phyloP scores from a whole-genome alignment of 2,888 invertebrate species.

The Macaria notata region DNA sequence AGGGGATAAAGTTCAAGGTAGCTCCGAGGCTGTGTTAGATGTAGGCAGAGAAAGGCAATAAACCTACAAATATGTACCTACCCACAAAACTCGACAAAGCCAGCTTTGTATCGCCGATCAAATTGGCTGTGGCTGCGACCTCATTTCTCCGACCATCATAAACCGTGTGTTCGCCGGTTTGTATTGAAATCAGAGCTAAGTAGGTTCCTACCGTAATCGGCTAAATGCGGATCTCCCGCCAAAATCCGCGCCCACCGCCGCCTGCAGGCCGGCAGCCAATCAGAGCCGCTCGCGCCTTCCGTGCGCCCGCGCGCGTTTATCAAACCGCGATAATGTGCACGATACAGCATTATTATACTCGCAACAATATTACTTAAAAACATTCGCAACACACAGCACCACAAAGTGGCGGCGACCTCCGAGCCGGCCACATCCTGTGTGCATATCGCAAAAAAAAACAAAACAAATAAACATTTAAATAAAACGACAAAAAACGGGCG shows the following conservation, averaged over 20 bases:
- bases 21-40: conserved; percentile 16
- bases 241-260: conserved; percentile 46
- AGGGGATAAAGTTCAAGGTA: conserved; percentile 35
- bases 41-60: conserved; percentile 2
- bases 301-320: conserved; percentile 70
- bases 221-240: conserved; percentile 64
- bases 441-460: conserved; percentile 48
- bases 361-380: conserved; percentile 65
- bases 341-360: conserved; percentile 48
- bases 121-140: conserved; percentile 1
- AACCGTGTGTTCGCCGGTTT: conserved; percentile 30
- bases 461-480: conserved; percentile 51
- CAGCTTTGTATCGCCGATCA: neutral
- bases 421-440: conserved; percentile 54
- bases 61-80: neutral
- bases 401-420: conserved; percentile 55
- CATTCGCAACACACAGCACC: conserved; percentile 41
- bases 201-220: conserved; percentile 33
- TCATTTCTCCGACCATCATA: conserved; percentile 34
- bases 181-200: conserved; percentile 31
- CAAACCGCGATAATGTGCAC: conserved; percentile 60
- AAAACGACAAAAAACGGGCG: conserved; percentile 53
- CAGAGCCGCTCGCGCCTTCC: conserved; percentile 67
- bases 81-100: too few relatives aligned
- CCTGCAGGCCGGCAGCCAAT: conserved; percentile 58